phyloP scores from a whole-genome alignment of 2,113 vertebrate species.

The Panthera uncia region DNA sequence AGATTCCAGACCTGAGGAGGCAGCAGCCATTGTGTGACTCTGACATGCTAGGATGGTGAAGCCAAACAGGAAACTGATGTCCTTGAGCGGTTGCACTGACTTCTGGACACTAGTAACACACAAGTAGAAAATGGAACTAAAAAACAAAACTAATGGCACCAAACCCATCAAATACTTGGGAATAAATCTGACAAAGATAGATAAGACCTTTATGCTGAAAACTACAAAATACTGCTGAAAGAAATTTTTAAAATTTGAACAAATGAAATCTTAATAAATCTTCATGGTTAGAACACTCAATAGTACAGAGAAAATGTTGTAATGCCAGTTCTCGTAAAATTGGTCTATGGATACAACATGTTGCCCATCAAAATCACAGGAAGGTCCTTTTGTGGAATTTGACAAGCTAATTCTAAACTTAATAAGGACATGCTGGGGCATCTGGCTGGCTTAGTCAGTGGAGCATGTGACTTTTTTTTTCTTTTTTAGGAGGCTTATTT shows the following conservation, averaged over 20 bases:
- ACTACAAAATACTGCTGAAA: background rate
- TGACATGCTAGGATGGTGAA: background rate
- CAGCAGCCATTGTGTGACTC: background rate
- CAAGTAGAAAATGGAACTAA: background rate
- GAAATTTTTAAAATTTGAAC: background rate
- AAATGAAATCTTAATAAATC: background rate
- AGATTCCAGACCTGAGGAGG: background rate
- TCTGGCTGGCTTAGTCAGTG: background rate
- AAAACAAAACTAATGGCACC: background rate
- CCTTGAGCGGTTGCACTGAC: background rate
- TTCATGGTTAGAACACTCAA: background rate
- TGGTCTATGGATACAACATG: background rate
- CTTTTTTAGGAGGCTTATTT: too few relatives aligned
- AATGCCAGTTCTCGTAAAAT: background rate
- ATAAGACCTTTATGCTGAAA: background rate
- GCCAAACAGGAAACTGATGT: background rate
- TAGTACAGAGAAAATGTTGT: background rate
- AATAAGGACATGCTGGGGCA: background rate
- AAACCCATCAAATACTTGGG: background rate
- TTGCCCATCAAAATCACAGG: background rate
- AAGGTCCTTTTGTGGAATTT: background rate
- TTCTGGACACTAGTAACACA: background rate
- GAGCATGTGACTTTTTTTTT: too few relatives aligned
- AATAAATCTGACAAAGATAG: background rate
- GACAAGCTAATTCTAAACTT: conserved; percentile 10